These are phyloP conservation scores for Brenthis hecate DNA, from an alignment of 2,888 invertebrate genomes.

Conservation along the genomic window DNA sequence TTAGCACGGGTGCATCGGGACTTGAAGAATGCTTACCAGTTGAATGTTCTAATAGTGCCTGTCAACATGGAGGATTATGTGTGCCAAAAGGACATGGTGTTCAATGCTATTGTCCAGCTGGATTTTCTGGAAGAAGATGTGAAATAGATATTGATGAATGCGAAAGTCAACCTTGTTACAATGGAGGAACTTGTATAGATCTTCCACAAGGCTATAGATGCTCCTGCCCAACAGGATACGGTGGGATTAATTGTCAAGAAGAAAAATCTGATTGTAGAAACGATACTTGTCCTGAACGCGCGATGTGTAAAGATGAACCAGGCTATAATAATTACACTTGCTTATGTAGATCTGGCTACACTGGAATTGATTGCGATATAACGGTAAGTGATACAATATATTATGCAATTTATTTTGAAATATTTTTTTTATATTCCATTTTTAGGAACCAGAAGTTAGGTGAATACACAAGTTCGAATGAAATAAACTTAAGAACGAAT, in stretches of 20 bases:
- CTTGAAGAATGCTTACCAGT: conserved; percentile 94
- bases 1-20: conserved; percentile 88
- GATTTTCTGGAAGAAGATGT: conserved; percentile 95
- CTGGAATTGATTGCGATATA: conserved; percentile 94
- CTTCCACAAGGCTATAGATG: conserved; percentile 96
- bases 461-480: no score
- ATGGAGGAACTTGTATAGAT: conserved; percentile 95
- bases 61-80: conserved; percentile 95
- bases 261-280: conserved; percentile 94
- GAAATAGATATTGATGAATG: conserved; percentile 98
- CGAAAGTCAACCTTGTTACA: conserved; percentile 95
- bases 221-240: conserved; percentile 92
- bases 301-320: conserved; percentile 98
- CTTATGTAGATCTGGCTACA: conserved; percentile 96
- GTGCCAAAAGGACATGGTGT: conserved; percentile 94
- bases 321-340: conserved; percentile 95
- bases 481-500: no score
- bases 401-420: background rate
- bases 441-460: no score
- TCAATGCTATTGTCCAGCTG: conserved; percentile 96
- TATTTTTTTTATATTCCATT: background rate
- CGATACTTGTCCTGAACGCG: conserved; percentile 96
- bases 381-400: conserved; percentile 81
- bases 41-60: conserved; percentile 92
- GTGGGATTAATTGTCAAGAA: conserved; percentile 97